Evolutionary conservation across 2,797 vertebrate genomes (phyloP), one percentile per base, ranked within the genome.

Genomic region (Cyclura pinguis): DNA sequence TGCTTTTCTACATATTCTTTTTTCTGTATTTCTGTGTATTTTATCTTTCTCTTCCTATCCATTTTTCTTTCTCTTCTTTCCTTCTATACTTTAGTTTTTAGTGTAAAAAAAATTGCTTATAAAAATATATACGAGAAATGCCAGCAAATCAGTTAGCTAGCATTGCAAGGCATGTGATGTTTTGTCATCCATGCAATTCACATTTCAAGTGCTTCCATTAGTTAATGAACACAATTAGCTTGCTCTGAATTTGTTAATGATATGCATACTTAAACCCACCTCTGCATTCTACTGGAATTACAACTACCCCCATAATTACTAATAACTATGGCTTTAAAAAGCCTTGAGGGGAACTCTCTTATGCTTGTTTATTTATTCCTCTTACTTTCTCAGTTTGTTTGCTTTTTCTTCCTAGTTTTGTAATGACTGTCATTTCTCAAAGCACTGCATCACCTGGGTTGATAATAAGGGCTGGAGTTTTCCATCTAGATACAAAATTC

Each of bases 221-320:
- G 38, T 72, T 93, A 95, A 94, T 85, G 64, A 94, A 92, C 50
- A 88, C 89, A 94, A 91, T 92, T 93, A 89, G 27, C 42, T 67
- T 93, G 88, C 93, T 94, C 91, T 92, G 87, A 94, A 84, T 93
- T 77, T 94, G 93, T 93, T 93, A 94, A 93, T 93, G 94, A 47
- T 72, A 89, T 80, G 47, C 52, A 1, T 42, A 89, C 69, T 93
- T 93, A 67, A 1, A 47, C 12, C 92, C 12, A 69, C 89, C 92
- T 94, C 86, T 94, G 90, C 76, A 89, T 92, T 96, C 93, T 85
- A 81, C 72, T 86, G 91, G 83, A 12, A 59, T 62, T 93, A 62
- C 42, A 92, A 91, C 73, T 73, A 84, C 20, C 84, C 85, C 87
- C 73, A 69, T 90, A 94, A 94, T 92, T 92, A 94, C 62, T 52